Conservation (phyloP, 2,797 vertebrate genomes). For the Helarctos malayanus region DNA sequence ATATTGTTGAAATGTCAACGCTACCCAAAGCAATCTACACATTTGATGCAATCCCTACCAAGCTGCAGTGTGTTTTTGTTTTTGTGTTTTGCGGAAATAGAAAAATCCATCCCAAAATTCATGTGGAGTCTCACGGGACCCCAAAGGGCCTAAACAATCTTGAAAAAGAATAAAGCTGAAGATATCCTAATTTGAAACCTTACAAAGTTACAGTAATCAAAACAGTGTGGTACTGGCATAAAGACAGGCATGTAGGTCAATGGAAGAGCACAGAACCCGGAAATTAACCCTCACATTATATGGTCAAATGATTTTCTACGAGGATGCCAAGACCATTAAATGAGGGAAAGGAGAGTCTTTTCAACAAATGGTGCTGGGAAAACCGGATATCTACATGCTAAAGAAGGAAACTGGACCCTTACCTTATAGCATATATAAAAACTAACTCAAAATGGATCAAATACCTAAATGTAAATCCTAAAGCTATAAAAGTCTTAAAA, state of each 20-base stretch:
- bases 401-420: background rate
- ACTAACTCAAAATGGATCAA: background rate
- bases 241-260: background rate
- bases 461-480: background rate
- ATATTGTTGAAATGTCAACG: background rate
- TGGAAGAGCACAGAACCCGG: background rate
- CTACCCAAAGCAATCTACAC: background rate
- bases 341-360: background rate
- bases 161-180: background rate
- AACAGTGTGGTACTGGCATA: background rate
- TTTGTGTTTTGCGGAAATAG: background rate
- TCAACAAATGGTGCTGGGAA: background rate
- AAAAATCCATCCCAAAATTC: slow-evolving; percentile 21
- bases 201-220: background rate
- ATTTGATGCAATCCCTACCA: background rate
- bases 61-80: background rate
- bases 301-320: background rate
- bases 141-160: background rate
- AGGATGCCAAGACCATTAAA: background rate
- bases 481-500: background rate
- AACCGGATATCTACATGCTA: background rate
- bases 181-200: slow-evolving; percentile 47
- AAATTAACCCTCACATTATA: background rate
- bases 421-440: background rate
- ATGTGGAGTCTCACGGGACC: background rate